These are phyloP conservation scores for Corythornis madagascariensis DNA, from an alignment of 2,113 vertebrate genomes.

Conservation along the genomic window DNA sequence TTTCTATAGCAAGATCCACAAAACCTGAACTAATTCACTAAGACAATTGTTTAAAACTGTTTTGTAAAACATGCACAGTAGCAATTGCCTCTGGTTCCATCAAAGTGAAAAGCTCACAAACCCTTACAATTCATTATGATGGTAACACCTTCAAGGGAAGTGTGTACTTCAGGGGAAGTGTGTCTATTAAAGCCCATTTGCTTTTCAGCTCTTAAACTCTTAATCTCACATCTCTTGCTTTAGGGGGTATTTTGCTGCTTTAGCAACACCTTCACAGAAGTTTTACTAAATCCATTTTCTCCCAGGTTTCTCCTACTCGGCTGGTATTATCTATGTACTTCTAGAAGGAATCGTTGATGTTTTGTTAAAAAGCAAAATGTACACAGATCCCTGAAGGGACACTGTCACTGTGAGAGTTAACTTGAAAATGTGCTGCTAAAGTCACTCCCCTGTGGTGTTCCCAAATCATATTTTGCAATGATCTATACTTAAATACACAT, in stretches of 20 bases:
- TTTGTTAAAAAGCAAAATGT: not conserved
- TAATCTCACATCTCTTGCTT: not conserved
- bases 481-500: not conserved
- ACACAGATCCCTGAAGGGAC: not conserved
- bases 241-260: not conserved
- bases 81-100: not conserved
- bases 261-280: not conserved
- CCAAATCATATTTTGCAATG: not conserved
- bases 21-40: not conserved
- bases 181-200: not conserved
- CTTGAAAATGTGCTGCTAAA: not conserved
- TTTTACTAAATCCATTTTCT: not conserved
- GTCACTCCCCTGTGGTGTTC: not conserved
- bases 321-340: not conserved
- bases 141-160: not conserved
- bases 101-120: not conserved
- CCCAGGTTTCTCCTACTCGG: not conserved
- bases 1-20: not conserved
- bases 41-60: not conserved
- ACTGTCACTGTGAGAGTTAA: not conserved
- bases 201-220: not conserved
- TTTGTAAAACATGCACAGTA: not conserved
- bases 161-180: not conserved
- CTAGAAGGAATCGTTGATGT: not conserved
- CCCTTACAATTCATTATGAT: not conserved